Base-by-base conservation (phyloP, 2,888 invertebrate genomes). In the Selenia dentaria region DNA sequence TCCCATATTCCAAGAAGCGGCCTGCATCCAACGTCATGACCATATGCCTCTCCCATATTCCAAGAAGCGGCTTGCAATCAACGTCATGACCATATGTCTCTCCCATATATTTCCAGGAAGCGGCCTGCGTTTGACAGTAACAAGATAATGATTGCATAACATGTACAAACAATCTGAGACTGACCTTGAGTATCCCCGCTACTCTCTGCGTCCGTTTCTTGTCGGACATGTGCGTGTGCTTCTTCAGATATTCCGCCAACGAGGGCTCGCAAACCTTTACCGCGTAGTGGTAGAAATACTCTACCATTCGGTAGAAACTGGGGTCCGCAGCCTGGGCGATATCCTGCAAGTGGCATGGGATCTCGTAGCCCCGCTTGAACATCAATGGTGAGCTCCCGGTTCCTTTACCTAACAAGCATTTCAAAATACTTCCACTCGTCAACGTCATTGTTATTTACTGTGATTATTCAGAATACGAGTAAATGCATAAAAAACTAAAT, bases 251-350 rank as follows among this genome's bases (percentile, higher is more conserved):
- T 1, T 93, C 92, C 0, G 87, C 62, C 1, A 94, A 76, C 11
- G 92, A 77, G 0, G 92, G 92, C 62, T 93, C 93, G 20, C 80
- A 78, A 0, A 88, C 73, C 1, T 66, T 67, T 27, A 93, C 89
- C 1, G 94, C 94, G 48, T 88, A 86, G 69, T 94, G 94, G 70
- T 93, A 94, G 76, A 93, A 94, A 67, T 92, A 93, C 62, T 94
- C 94, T 14, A 95, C 94, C 93, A 94, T 94, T 45, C 87, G 77
- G 62, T 78, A 92, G 67, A 93, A 93, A 22, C 85, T 87, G 0
- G 93, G 93, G 59, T 93, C 67, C 0, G 73, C 66, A 0, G 79
- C 80, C 0, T 64, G 65, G 0, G 60, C 75, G 0, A 92, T 65
- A 0, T 67, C 44, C 27, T 65, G 43, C 14, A 92, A 55, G 18